phyloP scores from a whole-genome alignment of 1,140 invertebrate genomes.

The Zaprionus gabonicus region DNA sequence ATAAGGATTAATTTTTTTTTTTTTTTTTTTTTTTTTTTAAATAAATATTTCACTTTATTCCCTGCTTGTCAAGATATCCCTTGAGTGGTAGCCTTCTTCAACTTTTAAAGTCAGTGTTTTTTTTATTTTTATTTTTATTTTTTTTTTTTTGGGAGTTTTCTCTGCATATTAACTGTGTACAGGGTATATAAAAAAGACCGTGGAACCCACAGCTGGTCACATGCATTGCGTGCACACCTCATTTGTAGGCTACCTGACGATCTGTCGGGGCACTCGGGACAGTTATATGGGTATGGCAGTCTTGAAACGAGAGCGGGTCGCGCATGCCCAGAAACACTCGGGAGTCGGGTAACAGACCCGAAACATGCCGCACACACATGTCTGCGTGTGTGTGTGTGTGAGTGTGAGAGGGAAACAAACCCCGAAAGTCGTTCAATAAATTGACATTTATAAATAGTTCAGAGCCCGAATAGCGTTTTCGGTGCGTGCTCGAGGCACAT shows the following conservation, averaged over 20 bases:
- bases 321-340: conserved; percentile 58
- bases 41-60: no score
- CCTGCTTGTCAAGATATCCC: not conserved
- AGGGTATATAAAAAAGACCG: conserved; percentile 34
- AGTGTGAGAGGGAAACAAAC: conserved; percentile 55
- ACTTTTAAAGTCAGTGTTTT: not conserved
- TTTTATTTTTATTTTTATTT: no score
- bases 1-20: no score
- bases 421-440: conserved; percentile 70
- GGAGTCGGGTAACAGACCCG: conserved; percentile 43
- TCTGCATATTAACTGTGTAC: not conserved
- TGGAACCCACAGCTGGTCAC: conserved; percentile 40
- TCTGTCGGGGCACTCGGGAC: conserved; percentile 40
- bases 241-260: conserved; percentile 67
- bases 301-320: conserved; percentile 63
- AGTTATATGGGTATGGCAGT: conserved; percentile 68
- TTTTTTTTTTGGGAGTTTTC: no score
- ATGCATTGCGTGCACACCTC: conserved; percentile 57
- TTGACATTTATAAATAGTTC: conserved; percentile 62
- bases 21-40: no score
- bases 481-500: conserved; percentile 62
- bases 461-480: conserved; percentile 34
- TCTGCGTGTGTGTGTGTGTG: conserved; percentile 5
- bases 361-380: conserved; percentile 72
- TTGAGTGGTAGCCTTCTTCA: not conserved